Percentiles rank a stretch among this genome's conserved stretches.
phyloP scores from a whole-genome alignment of 2,113 vertebrate species.

The Coreoperca whiteheadi region DNA sequence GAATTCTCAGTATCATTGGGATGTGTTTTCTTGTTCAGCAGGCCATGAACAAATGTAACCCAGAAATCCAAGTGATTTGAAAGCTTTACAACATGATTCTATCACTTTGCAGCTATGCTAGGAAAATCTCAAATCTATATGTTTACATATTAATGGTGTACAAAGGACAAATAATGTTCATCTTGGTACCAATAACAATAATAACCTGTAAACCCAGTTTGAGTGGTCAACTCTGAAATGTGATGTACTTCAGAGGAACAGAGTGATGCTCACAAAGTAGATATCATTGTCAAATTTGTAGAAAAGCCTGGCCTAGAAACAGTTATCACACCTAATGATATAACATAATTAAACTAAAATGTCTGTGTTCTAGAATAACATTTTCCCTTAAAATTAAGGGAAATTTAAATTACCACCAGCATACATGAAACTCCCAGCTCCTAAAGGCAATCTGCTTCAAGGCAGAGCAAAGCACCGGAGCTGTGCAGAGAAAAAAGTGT shows the following conservation, averaged over 20 bases:
- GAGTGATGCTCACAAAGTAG: background rate
- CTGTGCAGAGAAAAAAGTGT: background rate
- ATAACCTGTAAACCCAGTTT: slow-evolving; percentile 23
- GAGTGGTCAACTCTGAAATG: slow-evolving; percentile 13
- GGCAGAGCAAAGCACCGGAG: slow-evolving; percentile 46
- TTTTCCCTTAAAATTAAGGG: slow-evolving; percentile 8
- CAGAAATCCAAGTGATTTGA: background rate
- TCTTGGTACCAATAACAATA: slow-evolving; percentile 27
- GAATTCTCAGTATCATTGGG: background rate
- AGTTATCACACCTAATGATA: background rate
- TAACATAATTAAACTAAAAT: background rate
- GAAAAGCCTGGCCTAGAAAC: background rate
- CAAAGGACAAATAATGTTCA: slow-evolving; percentile 28
- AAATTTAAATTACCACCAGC: slow-evolving; percentile 9
- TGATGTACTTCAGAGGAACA: background rate
- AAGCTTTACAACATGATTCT: background rate
- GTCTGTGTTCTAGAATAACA: background rate
- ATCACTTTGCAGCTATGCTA: background rate
- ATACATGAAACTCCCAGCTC: slow-evolving; percentile 19
- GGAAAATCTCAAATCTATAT: slow-evolving; percentile 2
- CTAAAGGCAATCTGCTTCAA: slow-evolving; percentile 36
- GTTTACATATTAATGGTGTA: slow-evolving; percentile 34
- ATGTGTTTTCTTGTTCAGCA: background rate
- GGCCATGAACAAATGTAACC: background rate
- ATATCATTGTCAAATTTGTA: background rate